Evolutionary conservation across 2,113 vertebrate species (phyloP).

Genomic region (Boulengerochromis microlepis): DNA sequence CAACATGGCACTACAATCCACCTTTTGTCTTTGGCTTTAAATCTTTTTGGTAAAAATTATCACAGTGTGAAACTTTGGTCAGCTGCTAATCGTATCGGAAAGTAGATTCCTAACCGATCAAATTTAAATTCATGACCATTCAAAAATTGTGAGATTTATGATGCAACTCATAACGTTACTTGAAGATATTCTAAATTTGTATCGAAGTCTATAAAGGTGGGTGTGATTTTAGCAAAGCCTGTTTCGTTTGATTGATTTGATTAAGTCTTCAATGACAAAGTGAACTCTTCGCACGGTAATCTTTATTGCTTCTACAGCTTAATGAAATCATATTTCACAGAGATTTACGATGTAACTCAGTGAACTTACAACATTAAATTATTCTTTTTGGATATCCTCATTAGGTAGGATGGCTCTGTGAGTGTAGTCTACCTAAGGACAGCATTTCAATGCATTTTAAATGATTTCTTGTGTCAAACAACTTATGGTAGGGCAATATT

Average conservation of each 20-base stretch:
- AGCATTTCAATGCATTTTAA: not conserved
- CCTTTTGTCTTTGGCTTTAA: constrained; percentile 51
- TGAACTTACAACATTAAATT: constrained; percentile 1
- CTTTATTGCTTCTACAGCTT: constrained; percentile 48
- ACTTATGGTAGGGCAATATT: not conserved
- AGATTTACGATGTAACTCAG: constrained; percentile 35
- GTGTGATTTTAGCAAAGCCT: constrained; percentile 4
- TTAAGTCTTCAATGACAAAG: constrained; percentile 35
- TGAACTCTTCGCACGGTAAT: constrained; percentile 44
- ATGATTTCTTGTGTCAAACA: not conserved
- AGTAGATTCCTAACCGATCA: not conserved
- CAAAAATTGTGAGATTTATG: constrained; percentile 26
- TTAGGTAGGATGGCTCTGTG: not conserved
- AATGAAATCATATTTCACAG: constrained; percentile 61
- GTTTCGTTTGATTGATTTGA: constrained; percentile 52
- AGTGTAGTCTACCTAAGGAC: not conserved
- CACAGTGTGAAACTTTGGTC: not conserved
- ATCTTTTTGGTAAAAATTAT: constrained; percentile 21
- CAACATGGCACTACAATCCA: not conserved
- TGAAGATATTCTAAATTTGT: constrained; percentile 28
- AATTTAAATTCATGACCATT: not conserved
- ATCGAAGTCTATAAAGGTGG: not conserved
- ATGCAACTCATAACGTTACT: constrained; percentile 4
- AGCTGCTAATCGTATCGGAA: constrained; percentile 6
- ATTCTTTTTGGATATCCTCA: constrained; percentile 5